Evolutionary conservation across 2,113 vertebrate species (phyloP).

Genomic region (Passerina amoena): DNA sequence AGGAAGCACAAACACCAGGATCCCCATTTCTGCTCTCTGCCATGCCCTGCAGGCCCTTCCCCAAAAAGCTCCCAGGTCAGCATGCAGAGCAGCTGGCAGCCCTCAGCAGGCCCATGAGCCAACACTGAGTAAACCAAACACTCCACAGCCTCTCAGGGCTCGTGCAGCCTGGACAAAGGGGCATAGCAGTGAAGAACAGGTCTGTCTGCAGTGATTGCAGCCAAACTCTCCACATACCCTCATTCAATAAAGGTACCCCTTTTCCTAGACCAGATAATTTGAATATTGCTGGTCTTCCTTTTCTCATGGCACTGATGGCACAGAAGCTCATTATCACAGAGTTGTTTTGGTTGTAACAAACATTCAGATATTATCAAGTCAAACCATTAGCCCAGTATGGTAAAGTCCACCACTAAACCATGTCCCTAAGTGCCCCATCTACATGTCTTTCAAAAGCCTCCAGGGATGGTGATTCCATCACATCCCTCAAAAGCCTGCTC

Average conservation of each 20-base stretch:
- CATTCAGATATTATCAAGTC: too few species aligned
- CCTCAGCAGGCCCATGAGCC: not conserved
- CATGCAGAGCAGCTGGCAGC: not conserved
- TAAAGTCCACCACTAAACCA: not conserved
- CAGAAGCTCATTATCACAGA: not conserved
- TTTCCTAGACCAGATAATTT: not conserved
- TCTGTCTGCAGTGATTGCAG: not conserved
- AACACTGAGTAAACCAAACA: not conserved
- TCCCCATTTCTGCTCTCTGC: not conserved
- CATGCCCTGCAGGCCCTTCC: accelerated
- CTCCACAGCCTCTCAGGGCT: not conserved
- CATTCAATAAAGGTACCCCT: not conserved
- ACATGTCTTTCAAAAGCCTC: not conserved
- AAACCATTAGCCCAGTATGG: not conserved
- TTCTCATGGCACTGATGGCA: not conserved
- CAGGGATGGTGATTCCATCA: not conserved
- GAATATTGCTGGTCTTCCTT: not conserved
- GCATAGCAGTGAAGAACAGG: not conserved
- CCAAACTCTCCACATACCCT: not conserved
- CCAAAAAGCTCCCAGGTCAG: not conserved
- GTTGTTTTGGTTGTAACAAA: not conserved
- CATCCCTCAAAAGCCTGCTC: not conserved
- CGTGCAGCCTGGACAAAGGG: not conserved
- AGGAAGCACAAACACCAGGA: not conserved
- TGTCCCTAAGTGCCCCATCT: too few species aligned